Base-by-base conservation (phyloP, 2,888 invertebrate species). In the Myopa tessellatipennis region DNA sequence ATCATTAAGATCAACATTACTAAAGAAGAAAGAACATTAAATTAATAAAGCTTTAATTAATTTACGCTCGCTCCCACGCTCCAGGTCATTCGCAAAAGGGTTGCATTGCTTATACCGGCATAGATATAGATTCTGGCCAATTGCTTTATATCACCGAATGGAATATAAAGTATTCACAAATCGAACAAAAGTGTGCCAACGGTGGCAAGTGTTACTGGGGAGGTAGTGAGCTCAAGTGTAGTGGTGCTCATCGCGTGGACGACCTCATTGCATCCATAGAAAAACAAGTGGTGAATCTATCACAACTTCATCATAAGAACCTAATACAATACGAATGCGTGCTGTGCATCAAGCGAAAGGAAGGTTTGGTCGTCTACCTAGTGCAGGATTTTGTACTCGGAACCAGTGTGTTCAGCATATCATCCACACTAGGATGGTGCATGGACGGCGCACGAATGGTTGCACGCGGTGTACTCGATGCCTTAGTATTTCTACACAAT, bases 251-350 rank as follows among this genome's bases (percentile, higher is more conserved):
- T 81, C 87, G 87, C 5, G 85, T 88, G 6, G 89, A 89, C 70
- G 89, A 89, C 40, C 79, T 90, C 4, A 87, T 89, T 10, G 72
- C 83, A 4, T 84, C 85, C 12, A 91, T 96, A 71, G 96, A 97
- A 83, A 94, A 95, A 85, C 97, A 97, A 88, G 90, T 96, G 58
- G 92, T 92, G 84, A 91, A 93, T 36, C 90, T 96, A 78, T 91
- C 92, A 26, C 92, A 93, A 82, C 85, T 96, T 4, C 92, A 92
- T 84, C 95, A 96, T 87, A 89, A 91, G 16, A 93, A 94, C 85
- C 90, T 97, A 72, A 91, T 94, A 7, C 93, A 93, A 74, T 97
- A 96, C 88, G 90, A 94, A 78, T 94, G 94, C 74, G 93, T 96
- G 88, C 92, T 93, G 84, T 91, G 90, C 83, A 83, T 89, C 14